Percentiles rank a stretch among this genome's conserved stretches.
Evolutionary conservation across 2,888 invertebrate species (phyloP).

Genomic region (Pseudolycoriella hygida): DNA sequence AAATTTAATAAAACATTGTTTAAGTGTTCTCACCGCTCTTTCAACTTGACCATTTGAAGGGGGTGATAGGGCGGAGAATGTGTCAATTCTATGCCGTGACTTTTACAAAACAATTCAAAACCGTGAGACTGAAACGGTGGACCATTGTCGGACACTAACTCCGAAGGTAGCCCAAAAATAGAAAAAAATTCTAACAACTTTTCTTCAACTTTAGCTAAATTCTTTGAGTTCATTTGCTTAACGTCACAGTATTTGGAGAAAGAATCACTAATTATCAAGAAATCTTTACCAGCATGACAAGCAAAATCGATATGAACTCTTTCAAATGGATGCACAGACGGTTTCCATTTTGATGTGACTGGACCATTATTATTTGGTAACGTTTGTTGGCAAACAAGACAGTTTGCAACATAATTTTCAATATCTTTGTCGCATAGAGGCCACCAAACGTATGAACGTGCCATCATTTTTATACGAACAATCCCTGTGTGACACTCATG

Average conservation of each 20-base stretch:
- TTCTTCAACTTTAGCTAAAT: constrained; percentile 6
- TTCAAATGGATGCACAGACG: constrained; percentile 16
- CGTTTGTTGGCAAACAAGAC: constrained; percentile 11
- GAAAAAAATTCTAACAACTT: constrained; percentile 12
- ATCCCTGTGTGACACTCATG: not conserved
- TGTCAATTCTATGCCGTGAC: constrained; percentile 10
- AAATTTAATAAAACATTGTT: constrained; percentile 7
- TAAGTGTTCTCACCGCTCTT: constrained; percentile 12
- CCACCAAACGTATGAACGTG: constrained; percentile 14
- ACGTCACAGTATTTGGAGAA: constrained; percentile 25
- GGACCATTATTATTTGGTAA: constrained; percentile 7
- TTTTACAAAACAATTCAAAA: constrained; percentile 6
- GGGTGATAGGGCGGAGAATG: constrained; percentile 14
- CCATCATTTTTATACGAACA: constrained; percentile 11
- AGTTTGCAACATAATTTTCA: constrained; percentile 11
- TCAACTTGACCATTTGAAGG: constrained; percentile 13
- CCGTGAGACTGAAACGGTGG: constrained; percentile 10
- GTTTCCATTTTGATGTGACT: constrained; percentile 6
- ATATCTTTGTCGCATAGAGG: constrained; percentile 14
- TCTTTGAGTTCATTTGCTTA: constrained; percentile 11
- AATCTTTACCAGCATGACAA: no score
- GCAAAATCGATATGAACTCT: constrained; percentile 25
- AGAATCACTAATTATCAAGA: constrained; percentile 20
- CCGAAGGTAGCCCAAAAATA: constrained; percentile 12
- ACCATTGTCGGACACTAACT: constrained; percentile 14